Evolutionary conservation across 2,888 invertebrate genomes (phyloP), one percentile per base, ranked within the genome.

Genomic region (Drosophila pseudotalamancana): DNA sequence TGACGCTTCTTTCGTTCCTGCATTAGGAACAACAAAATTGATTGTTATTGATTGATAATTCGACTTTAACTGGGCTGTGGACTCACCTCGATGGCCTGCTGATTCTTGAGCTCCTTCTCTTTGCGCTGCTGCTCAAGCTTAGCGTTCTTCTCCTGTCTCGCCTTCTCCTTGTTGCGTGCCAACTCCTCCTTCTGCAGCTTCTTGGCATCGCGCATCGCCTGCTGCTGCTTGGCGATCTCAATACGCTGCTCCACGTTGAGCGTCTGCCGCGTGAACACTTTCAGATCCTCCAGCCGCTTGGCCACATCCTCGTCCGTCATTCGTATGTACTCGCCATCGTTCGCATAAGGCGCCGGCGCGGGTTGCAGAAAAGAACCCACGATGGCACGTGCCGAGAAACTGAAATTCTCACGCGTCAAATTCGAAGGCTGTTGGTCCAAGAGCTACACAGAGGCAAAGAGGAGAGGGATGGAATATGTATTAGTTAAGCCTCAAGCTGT

Each of bases 311-410:
- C 94, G 77, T 97, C 97, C 31, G 95, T 94, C 89, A 97, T 93
- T 32, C 96, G 93, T 16, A 96, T 93, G 55, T 94, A 95, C 78
- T 96, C 96, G 8, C 94, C 94, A 66, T 94, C 95, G 59, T 93
- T 93, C 40, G 92, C 92, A 84, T 92, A 93, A 55, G 93, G 93
- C 4, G 93, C 93, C 4, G 94, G 93, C 35, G 94, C 93, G 0
- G 96, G 95, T 89, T 98, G 97, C 43, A 97, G 92, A 91, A 98
- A 99, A 71, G 97, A 97, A 2, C 99, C 99, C 32, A 99, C 94
- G 67, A 98, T 94, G 2, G 96, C 94, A 71, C 97, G 95, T 37
- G 97, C 95, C 82, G 96, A 97, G 92, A 98, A 98, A 68, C 96
- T 97, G 92, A 99, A 99, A 92, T 98, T 96, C 70, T 98, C 97